These are phyloP conservation scores for Cettia cetti DNA, from an alignment of 2,113 vertebrate genomes.

Conservation along the genomic window DNA sequence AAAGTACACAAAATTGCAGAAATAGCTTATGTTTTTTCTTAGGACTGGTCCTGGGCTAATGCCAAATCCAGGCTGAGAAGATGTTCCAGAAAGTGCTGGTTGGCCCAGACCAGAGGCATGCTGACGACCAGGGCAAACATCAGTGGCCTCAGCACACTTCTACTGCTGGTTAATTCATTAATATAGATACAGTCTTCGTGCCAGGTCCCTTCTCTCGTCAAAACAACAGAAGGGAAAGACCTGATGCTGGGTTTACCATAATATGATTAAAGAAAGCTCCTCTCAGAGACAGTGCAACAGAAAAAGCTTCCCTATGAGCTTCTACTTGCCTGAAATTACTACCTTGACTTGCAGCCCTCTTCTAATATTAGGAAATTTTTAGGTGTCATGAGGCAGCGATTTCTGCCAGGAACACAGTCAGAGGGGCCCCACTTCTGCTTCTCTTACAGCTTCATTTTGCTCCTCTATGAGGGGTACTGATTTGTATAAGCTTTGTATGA, in stretches of 20 bases:
- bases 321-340: background rate
- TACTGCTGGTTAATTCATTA: background rate
- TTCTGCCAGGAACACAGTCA: background rate
- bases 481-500: background rate
- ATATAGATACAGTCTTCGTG: background rate
- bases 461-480: rapidly evolving
- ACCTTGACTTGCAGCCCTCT: background rate
- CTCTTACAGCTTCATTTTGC: background rate
- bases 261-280: background rate
- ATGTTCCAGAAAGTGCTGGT: background rate
- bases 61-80: background rate
- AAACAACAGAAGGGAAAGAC: background rate
- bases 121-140: background rate
- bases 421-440: background rate
- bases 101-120: background rate
- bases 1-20: background rate
- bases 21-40: background rate
- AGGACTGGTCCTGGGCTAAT: background rate
- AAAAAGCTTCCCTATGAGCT: background rate
- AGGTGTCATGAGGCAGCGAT: background rate
- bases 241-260: background rate
- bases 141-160: background rate
- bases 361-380: background rate
- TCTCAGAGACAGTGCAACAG: background rate
- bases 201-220: background rate